Base-by-base conservation (phyloP, 2,113 vertebrate genomes). In the Microcebus lehilahytsara region DNA sequence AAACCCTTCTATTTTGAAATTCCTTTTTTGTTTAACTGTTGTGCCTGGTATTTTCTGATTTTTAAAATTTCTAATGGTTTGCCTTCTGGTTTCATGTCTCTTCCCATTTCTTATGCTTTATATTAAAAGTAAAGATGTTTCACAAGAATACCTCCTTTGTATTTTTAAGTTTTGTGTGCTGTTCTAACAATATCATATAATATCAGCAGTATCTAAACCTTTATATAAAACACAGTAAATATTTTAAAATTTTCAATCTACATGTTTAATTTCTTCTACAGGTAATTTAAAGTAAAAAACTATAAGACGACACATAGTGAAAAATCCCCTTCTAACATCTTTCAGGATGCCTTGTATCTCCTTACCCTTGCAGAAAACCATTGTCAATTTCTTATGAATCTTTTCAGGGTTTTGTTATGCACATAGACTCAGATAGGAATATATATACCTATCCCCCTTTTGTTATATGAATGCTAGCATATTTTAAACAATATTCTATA, bases 1-100 rank as follows among this genome's bases (percentile, higher is more conserved):
- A 77, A 25, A 25, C 10, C 2, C 14, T 37, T 91, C 17, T 6
- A 64, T 78, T 95, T 91, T 78, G 9, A 89, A 90, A 80, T 89
- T 90, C 14, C 53, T 5, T 81, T 92, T 83, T 56, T 64, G 22
- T 17, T 78, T 85, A 20, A 34, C 49, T 95, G 94, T 64, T 4
- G 64, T 90, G 87, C 64, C 25, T 34, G 30, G 23, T 91, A 7
- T 96, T 96, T 95, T 74, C 78, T 94, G 30, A 69, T 94, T 79
- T 91, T 91, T 79, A 66, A 66, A 77, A 78, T 72, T 95, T 91
- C 42, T 91, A 30, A 42, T 62, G 14, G 4, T 79, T 74, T 19
- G 90, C 22, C 46, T 84, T 75, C 11, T 87, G 62, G 46, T 62
- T 79, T 84, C 2, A 67, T 81, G 10, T 75, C 56, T 72, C 20